Evolutionary conservation across 2,797 vertebrate species (phyloP).

Genomic region (Crenuchus spilurus): DNA sequence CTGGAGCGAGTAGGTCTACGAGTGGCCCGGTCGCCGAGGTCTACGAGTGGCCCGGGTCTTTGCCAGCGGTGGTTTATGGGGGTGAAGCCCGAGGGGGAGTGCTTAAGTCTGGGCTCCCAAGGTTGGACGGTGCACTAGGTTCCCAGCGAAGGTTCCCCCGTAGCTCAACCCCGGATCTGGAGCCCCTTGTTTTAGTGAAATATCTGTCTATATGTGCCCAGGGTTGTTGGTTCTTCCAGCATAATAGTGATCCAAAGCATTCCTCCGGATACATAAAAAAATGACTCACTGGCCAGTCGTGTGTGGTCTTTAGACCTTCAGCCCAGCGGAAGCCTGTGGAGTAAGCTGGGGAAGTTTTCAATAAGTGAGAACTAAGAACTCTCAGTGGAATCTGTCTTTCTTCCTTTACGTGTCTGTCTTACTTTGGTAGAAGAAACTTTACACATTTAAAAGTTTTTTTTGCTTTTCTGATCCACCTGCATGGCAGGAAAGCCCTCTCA

Average conservation of each 20-base stretch:
- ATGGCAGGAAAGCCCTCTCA: background rate
- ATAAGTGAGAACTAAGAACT: background rate
- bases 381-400: background rate
- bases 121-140: too few species aligned
- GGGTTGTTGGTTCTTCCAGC: background rate
- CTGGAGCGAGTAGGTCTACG: too few species aligned
- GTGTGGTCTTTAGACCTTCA: background rate
- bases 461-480: background rate
- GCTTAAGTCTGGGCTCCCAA: too few species aligned
- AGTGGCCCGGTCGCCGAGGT: too few species aligned
- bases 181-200: background rate
- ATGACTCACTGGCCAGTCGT: background rate
- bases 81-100: too few species aligned
- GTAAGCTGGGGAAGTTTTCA: background rate
- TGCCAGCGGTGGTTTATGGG: too few species aligned
- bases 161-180: too few species aligned
- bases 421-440: background rate
- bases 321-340: background rate
- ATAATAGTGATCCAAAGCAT: background rate
- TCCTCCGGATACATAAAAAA: background rate
- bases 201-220: background rate
- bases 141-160: too few species aligned
- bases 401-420: background rate
- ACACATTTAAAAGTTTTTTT: background rate
- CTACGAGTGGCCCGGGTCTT: too few species aligned